phyloP scores from a whole-genome alignment of 30 jellyfish, hydroid and myxozoan genomes.

The Hydra vulgaris region DNA sequence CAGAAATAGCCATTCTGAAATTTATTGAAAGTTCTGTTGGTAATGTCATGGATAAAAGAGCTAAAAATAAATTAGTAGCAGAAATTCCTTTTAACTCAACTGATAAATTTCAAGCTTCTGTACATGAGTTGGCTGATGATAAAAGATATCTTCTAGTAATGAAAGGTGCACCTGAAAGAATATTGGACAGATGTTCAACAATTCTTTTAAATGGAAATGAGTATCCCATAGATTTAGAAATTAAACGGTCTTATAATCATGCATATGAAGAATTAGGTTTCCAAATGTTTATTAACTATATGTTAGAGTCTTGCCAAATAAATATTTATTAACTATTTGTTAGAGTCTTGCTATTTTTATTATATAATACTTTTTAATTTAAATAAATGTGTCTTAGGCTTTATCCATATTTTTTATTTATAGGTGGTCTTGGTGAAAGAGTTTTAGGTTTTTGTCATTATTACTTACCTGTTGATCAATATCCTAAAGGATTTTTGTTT shows the following conservation, averaged over 20 bases:
- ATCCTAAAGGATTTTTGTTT: constrained; percentile 77
- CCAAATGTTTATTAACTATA: no score
- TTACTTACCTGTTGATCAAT: constrained; percentile 81
- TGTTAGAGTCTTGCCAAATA: no score
- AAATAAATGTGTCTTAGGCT: no score
- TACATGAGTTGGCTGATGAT: constrained; percentile 93
- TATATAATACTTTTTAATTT: no score
- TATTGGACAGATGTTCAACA: constrained; percentile 88
- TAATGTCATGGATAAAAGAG: constrained; percentile 44
- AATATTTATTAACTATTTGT: no score
- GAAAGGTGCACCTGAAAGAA: constrained; percentile 99
- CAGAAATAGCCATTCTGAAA: constrained; percentile 97
- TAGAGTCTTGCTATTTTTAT: neutral
- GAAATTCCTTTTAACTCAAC: constrained; percentile 99
- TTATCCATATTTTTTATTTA: no score
- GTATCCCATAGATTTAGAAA: constrained; percentile 53
- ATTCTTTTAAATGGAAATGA: constrained; percentile 74
- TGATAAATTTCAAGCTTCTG: constrained; percentile 92
- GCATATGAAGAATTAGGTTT: constrained; percentile 69
- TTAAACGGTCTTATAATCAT: constrained; percentile 73
- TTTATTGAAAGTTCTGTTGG: constrained; percentile 80
- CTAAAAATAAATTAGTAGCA: constrained; percentile 66
- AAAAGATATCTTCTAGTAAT: constrained; percentile 67
- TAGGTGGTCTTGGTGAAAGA: constrained; percentile 98
- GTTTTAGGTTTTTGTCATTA: constrained; percentile 96